phyloP scores from a whole-genome alignment of 2,888 invertebrate species.

The Pyrrhia umbra region DNA sequence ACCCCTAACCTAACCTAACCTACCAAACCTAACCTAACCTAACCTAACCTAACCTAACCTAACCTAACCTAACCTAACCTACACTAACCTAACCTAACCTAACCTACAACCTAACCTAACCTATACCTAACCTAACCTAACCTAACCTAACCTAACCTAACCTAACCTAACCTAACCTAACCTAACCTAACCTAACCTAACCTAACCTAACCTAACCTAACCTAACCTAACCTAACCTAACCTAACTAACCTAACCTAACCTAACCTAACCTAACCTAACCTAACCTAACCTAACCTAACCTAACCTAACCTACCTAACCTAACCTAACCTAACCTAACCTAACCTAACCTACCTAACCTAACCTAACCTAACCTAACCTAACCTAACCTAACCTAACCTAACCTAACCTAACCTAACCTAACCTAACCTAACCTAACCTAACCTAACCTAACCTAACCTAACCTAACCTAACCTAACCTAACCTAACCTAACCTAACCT shows the following conservation, averaged over 20 bases:
- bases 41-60: slow-evolving; percentile 38
- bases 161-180: slow-evolving; percentile 48
- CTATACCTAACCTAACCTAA: slow-evolving; percentile 27
- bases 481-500: slow-evolving; percentile 58
- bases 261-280: slow-evolving; percentile 52
- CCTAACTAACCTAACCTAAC: slow-evolving; percentile 35
- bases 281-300: slow-evolving; percentile 50
- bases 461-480: slow-evolving; percentile 58
- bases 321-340: too few species aligned
- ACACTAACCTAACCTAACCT: slow-evolving; percentile 44
- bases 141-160: slow-evolving; percentile 51
- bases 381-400: slow-evolving; percentile 48
- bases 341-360: too few species aligned
- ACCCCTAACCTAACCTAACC: too few species aligned
- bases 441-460: slow-evolving; percentile 46
- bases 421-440: slow-evolving; percentile 50
- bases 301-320: too few species aligned
- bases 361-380: slow-evolving; percentile 36
- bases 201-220: slow-evolving; percentile 47
- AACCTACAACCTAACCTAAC: too few species aligned
- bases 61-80: slow-evolving; percentile 37
- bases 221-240: slow-evolving; percentile 54
- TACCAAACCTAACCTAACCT: too few species aligned
- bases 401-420: slow-evolving; percentile 51
- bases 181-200: slow-evolving; percentile 51